Base-by-base conservation (phyloP, 2,113 vertebrate genomes). In the Danionella cerebrum region DNA sequence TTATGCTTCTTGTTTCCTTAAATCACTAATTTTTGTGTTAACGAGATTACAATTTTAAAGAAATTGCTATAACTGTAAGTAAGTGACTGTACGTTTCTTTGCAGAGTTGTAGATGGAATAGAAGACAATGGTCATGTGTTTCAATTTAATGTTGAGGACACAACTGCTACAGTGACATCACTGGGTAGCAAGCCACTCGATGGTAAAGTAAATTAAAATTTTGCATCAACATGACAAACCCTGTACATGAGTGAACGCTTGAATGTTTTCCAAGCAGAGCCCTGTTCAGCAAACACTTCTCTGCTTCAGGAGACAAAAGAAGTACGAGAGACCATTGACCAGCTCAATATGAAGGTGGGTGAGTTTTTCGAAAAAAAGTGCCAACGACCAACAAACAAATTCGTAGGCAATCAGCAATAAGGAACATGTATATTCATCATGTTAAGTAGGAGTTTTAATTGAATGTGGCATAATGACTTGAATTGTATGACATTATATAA, bases 31-130 rank as follows among this genome's bases (percentile, higher is more conserved):
- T n/a, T n/a, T n/a, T n/a, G n/a, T n/a, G n/a, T n/a, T n/a, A n/a
- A n/a, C n/a, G n/a, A n/a, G n/a, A n/a, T n/a, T n/a, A n/a, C n/a
- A 8, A 12, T n/a, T 27, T 24, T 12, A 51, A 51, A 16, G 25
- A 22, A 21, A 0, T 13, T 22, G n/a, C n/a, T n/a, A n/a, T n/a
- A n/a, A n/a, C n/a, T n/a, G n/a, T n/a, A n/a, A 19, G 9, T 70
- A 10, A 45, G 13, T 53, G 3, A 45, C 16, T 64, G 18, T 47
- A 12, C 60, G 38, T 36, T 3, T 42, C n/a, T 73, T 29, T 36
- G 42, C 76, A 97, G 95, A 82, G 88, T 98, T 21, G 95, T 96
- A 67, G 94, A 98, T 12, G 95, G 95, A 66, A 93, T 93, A 2
- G 95, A 98, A 78, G 94, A 97, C 77, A 89, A 90, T 0, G 82